Evolutionary conservation across 2,113 vertebrate species (phyloP), one percentile per base, ranked within the genome.

Genomic region (Pycnonotus jocosus): DNA sequence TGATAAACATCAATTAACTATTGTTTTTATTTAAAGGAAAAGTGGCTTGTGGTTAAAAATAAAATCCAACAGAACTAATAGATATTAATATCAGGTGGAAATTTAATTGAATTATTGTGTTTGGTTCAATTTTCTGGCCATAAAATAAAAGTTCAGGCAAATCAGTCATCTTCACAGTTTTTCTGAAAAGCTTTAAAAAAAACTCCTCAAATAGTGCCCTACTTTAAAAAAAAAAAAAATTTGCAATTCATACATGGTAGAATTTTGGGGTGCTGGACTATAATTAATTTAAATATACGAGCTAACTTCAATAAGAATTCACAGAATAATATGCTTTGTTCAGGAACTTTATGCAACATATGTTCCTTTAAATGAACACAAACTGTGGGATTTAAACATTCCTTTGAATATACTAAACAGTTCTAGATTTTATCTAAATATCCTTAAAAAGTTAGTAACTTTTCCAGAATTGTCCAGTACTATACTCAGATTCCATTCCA

Each of bases 381-480:
- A 57, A 73, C 23, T 42, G 12, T 33, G 37, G 9, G 8, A 25
- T 58, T 45, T 57, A 35, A 44, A 3, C 20, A 70, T 61, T 48
- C 5, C 2, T 30, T 50, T 86, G 56, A 58, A 42, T 45, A 50
- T 6, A 31, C 4, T 0, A 1, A 85, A 5, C 3, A 30, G 65
- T 65, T 97, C 62, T 91, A 96, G 85, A 95, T 89, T 74, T 30
- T 92, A 83, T 92, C 68, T 88, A 91, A 89, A 96, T 78, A 81
- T 91, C 65, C 77, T 92, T 51, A 69, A 81, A 95, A 86, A 88
- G 15, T 62, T 60, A 72, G 45, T 86, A 91, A 50, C 53, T 95
- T 95, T 96, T 88, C 77, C 88, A 95, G 92, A 96, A 84, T 92
- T 96, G 93, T 90, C 61, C 54, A 92, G 71, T 91, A 96, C 91